Evolutionary conservation across 2,113 vertebrate genomes (phyloP), one percentile per base, ranked within the genome.

Genomic region (Notothenia coriiceps): DNA sequence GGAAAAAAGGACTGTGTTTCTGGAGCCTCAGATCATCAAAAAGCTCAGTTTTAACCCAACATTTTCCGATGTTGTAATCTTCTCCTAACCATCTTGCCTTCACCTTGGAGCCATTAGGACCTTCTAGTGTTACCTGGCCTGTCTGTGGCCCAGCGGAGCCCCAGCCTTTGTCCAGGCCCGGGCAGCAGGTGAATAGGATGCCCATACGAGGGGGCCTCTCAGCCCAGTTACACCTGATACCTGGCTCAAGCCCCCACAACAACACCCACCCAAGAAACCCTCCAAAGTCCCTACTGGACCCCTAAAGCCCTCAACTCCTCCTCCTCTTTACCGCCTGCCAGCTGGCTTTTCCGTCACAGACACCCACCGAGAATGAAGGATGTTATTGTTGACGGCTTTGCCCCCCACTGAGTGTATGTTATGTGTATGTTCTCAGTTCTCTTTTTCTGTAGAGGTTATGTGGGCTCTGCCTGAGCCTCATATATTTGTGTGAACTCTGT

Each of bases 151-250:
- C 70, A n/a, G 70, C 5, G 11, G 81, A 86, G 84, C 68, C 83
- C 60, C 68, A 11, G 86, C 80, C 88, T 89, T 91, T 88, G 88
- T 91, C 86, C 86, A 33, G 65, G 62, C 51, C 70, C 0, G 51
- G 79, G 87, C 84, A 84, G 79, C 74, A 87, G 84, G 86, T 90
- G 88, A 92, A 93, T 90, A 78, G 89, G 77, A 88, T 86, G 88
- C 82, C 90, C 86, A 84, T 80, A 74, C 29, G 57, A 86, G 89
- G 90, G 35, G 91, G 92, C 84, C 91, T 85, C 89, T 86, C 77
- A 87, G 82, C 60, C 78, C 74, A 86, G 80, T 84, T 88, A 86
- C 88, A 93, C 91, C 91, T 89, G 92, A 93, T 92, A 92, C 81
- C 70, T 85, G 86, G 52, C 80, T 85, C 74, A 61, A 18, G 77